Base-by-base conservation (phyloP, 92 coral and sea anemone species). In the Blastomussa wellsi region DNA sequence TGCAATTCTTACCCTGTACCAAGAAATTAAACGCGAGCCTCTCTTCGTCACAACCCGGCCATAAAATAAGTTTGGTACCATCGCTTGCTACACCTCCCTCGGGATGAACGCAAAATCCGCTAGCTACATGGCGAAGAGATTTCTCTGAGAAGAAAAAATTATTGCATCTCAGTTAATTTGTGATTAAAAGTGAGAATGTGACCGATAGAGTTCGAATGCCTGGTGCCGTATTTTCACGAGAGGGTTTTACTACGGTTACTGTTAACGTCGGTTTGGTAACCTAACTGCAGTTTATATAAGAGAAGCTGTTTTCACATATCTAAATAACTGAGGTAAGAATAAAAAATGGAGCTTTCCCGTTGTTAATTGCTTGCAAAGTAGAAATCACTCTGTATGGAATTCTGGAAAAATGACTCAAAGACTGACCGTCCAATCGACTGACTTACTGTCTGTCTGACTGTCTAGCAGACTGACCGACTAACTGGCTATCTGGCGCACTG, bases 61-160 rank as follows among this genome's bases (percentile, higher is more conserved):
- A 87, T 42, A 92, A 57, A 15, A 92, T 72, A 41, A 91, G 88
- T 55, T 90, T 68, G 4, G 87, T 74, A 71, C 75, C 62, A 39
- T 85, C 87, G 4, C 82, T 70, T 8, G 90, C 89, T 84, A 65
- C 84, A 0, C 91, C 87, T 1, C 93, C 88, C 9, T 76, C 74
- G 16, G 95, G 95, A 74, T 92, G 95, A 7, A 92, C 84, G 22
- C 95, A 90, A 35, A 68, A 65, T 1, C 92, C 90, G 37, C 90
- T 84, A 48, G 89, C 86, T 6, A 90, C 89, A 68, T 92, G 95
- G 35, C 78, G 87, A 19, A 92, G 82, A 26, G 94, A 89, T 28
- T 86, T 80, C 20, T 82, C 95, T 92, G 47, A 53, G 24, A 62
- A 9, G 9, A 0, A 10, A 10, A 3, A 62, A 62, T 33, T 62